Percentiles rank a stretch among this genome's conserved stretches.
These are phyloP conservation scores for Callyntrura sp. DNA, from an alignment of 2,888 invertebrate genomes.

Conservation along the genomic window DNA sequence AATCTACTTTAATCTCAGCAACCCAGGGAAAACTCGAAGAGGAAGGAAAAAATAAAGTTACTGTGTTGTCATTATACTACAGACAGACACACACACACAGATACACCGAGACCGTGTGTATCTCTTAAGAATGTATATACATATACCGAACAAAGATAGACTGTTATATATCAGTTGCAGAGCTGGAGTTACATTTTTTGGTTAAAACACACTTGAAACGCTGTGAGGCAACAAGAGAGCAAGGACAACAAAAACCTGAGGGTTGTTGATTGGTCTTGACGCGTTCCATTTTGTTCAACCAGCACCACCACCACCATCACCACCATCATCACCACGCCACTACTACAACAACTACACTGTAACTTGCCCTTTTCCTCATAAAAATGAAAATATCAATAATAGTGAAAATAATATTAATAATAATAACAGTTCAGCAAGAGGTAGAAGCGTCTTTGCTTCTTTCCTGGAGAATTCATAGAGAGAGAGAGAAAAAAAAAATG, in stretches of 20 bases:
- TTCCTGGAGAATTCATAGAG: not conserved
- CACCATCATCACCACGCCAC: constrained; percentile 2
- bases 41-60: constrained; percentile 59
- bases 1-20: constrained; percentile 72
- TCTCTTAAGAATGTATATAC: constrained; percentile 9
- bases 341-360: constrained; percentile 48
- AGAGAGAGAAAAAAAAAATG: constrained; percentile 8
- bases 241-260: constrained; percentile 76
- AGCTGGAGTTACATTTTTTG: constrained; percentile 63
- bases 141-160: not conserved
- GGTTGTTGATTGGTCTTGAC: constrained; percentile 78
- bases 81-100: no score
- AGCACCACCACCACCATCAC: constrained; percentile 26
- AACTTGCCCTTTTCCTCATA: constrained; percentile 69
- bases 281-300: constrained; percentile 76
- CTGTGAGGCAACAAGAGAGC: constrained; percentile 69
- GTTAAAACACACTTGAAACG: constrained; percentile 69
- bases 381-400: constrained; percentile 19
- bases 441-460: constrained; percentile 5
- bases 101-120: no score
- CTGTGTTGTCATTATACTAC: constrained; percentile 19
- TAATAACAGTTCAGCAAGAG: constrained; percentile 38
- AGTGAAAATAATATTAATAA: no score
- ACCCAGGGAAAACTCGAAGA: no score
- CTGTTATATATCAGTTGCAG: constrained; percentile 59